Evolutionary conservation across 2,113 vertebrate species (phyloP), one percentile per base, ranked within the genome.

Genomic region (Dermatemys mawii): DNA sequence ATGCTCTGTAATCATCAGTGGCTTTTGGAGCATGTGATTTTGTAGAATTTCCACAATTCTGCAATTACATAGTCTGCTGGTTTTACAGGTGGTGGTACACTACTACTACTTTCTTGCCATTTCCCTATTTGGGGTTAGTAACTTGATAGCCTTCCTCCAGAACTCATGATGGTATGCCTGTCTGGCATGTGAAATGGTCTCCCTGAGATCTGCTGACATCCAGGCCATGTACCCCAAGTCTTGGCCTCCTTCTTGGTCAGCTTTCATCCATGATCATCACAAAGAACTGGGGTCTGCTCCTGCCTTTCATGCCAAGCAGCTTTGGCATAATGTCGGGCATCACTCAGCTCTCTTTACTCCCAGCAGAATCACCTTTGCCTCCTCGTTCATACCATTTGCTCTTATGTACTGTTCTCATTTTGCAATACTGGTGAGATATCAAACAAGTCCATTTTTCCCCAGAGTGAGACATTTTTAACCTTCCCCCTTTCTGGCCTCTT

Each of bases 1-100:
- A 67, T 67, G 60, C 35, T 63, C 60, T 73, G 38, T 53, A 22
- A 5, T 49, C n/a, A 2, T 16, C 63, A 1, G n/a, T 57, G 82
- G 17, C 21, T 83, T 38, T 35, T n/a, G 50, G 29, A n/a, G 41
- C 67, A 44, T 5, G 38, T 44, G 11, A 75, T 19, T 13, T 94
- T 51, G 32, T 24, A 19, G 21, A 1, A 2, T 29, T 4, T 9
- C 1, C 8, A 3, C 5, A 32, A 29, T 86, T 50, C 79, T 16
- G 70, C 6, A 1, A 1, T 51, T 88, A 7, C 10, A 48, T 92
- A 44, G n/a, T 0, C 0, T 44, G 29, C n/a, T 1, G 0, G 14
- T 90, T 44, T 75, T 81, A 35, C 35, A 83, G 70, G 17, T 60
- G 49, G 48, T 70, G 46, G 76, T 54, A 11, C 50, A n/a, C 89